These are phyloP conservation scores for Puffinus mauretanicus DNA, from an alignment of 2,113 vertebrate genomes.

Conservation along the genomic window DNA sequence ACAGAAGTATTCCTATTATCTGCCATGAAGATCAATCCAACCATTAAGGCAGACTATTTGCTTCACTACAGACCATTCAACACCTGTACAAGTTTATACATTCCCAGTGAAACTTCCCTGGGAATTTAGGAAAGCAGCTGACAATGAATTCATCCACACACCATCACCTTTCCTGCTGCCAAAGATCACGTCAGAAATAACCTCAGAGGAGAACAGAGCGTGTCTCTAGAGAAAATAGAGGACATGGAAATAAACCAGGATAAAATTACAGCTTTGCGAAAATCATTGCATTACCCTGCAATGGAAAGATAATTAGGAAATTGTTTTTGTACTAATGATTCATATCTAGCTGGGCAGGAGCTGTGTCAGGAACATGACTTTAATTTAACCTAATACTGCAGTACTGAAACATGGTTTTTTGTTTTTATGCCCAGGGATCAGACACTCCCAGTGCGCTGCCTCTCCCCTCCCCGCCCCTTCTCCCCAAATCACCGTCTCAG, in stretches of 20 bases:
- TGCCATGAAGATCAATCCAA: not conserved
- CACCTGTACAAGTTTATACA: not conserved
- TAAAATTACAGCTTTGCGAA: slow-evolving; percentile 37
- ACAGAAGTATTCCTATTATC: not conserved
- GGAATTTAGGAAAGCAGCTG: not conserved
- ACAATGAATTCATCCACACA: not conserved
- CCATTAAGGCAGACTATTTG: not conserved
- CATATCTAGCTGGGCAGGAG: slow-evolving; percentile 21
- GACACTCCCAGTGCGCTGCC: not conserved
- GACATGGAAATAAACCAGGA: slow-evolving; percentile 18
- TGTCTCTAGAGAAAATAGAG: not conserved
- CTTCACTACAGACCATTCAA: not conserved
- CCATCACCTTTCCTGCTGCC: not conserved
- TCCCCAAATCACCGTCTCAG: not conserved
- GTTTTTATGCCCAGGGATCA: not conserved
- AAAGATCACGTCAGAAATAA: not conserved
- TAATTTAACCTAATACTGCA: not conserved
- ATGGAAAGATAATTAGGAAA: slow-evolving; percentile 54
- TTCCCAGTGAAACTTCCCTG: not conserved
- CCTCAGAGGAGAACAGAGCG: not conserved
- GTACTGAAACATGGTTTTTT: not conserved
- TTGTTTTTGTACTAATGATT: slow-evolving; percentile 36
- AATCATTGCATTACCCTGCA: slow-evolving; percentile 3
- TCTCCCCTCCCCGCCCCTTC: not conserved
- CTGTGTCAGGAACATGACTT: not conserved